A percentile compares a stretch with the other conserved stretches of the same genome.
These are phyloP conservation scores for Lithophane socia DNA, from an alignment of 2,888 invertebrate genomes.

Conservation along the genomic window DNA sequence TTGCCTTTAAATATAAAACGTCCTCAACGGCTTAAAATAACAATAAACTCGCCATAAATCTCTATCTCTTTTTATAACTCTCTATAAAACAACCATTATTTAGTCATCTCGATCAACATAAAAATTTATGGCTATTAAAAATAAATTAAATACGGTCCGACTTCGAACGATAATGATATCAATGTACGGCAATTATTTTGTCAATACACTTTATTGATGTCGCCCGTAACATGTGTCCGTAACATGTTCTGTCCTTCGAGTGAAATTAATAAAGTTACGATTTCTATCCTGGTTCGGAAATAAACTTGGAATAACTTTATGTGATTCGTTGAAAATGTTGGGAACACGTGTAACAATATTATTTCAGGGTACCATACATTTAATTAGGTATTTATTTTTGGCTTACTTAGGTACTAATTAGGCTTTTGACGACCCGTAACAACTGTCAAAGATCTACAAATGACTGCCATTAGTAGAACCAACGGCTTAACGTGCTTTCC, in stretches of 20 bases:
- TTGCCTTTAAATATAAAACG: too few species aligned
- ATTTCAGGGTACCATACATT: too few species aligned
- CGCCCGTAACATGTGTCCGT: conserved; percentile 29
- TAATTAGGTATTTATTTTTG: too few species aligned
- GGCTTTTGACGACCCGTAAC: too few species aligned
- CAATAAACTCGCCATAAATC: background rate
- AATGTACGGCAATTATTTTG: conserved; percentile 47
- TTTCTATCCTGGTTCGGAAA: conserved; percentile 5
- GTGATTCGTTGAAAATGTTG: background rate
- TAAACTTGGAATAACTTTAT: background rate
- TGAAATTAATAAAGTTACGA: conserved; percentile 26
- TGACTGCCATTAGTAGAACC: too few species aligned
- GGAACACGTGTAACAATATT: background rate
- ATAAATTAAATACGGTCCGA: conserved; percentile 36
- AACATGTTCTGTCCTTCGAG: conserved; percentile 26
- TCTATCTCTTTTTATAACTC: background rate
- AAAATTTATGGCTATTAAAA: conserved; percentile 27
- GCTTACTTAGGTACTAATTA: too few species aligned
- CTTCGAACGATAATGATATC: conserved; percentile 17
- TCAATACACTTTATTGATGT: conserved; percentile 50
- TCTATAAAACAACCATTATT: background rate
- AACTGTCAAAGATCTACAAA: too few species aligned
- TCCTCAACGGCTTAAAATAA: background rate
- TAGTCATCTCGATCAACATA: background rate
- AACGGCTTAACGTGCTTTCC: too few species aligned